Evolutionary conservation across 2,113 vertebrate species (phyloP), one percentile per base, ranked within the genome.

Genomic region (Charadrius vociferus): DNA sequence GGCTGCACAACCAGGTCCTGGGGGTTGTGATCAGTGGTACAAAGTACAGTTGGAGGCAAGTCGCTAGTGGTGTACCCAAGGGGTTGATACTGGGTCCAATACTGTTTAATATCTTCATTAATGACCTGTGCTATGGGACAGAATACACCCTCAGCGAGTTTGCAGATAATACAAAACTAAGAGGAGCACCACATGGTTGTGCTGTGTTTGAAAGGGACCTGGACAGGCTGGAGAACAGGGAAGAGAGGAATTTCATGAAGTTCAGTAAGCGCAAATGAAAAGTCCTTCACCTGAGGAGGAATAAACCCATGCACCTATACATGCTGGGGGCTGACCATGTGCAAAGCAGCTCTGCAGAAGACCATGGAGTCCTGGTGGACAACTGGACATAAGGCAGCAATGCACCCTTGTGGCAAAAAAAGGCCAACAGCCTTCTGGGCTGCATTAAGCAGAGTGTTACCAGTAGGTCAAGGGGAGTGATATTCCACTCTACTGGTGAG

Each of bases 321-420:
- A 56, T 0, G 0, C 10, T 37, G 14, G 7, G 2, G 2, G 4
- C 2, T 70, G 55, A 52, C 7, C 6, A 12, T 43, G 7, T 20
- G 30, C 37, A 83, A 86, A 72, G 15, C 14, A 80, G 21, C 27
- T 63, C 16, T 80, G 36, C 4, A 2, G 21, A 80, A 43, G 26
- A 52, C 30, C 24, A 50, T 74, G 17, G 39, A 6, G 61, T 67
- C 41, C 30, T 86, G 29, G 23, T 32, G 34, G 41, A 62, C 14
- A 80, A 5, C 19, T n/a, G 47, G 9, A 14, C 61, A 26, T 17
- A 47, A 52, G 5, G 27, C 19, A 80, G 20, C 19, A 59, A 43
- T 14, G 11, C 17, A 41, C 3, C 17, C 30, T 36, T 56, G 7
- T 13, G 12, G 18, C 8, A 59, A 20, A 72, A 72, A 68, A 71